A percentile compares a stretch with the other conserved stretches of the same genome.
Conservation (phyloP, 2,797 vertebrate species). For the Hirundo rustica region DNA sequence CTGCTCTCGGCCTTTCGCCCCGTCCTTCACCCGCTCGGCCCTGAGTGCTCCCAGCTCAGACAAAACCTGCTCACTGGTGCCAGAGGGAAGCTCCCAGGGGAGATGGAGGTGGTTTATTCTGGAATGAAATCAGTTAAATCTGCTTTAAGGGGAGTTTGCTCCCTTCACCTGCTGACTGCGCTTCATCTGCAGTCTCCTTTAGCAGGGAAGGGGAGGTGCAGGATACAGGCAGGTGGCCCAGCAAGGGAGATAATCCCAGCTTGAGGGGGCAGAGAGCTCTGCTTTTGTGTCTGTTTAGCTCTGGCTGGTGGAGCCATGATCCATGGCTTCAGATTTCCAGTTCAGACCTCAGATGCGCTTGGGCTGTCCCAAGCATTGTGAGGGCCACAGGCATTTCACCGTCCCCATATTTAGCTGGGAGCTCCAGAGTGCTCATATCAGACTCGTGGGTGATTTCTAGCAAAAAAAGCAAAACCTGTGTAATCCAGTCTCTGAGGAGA, state of each 20-base stretch:
- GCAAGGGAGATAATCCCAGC: background rate
- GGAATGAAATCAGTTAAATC: background rate
- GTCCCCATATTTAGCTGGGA: background rate
- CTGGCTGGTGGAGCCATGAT: background rate
- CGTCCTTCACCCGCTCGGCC: fast-evolving
- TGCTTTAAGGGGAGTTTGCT: background rate
- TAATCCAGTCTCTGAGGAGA: background rate
- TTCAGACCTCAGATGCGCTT: background rate
- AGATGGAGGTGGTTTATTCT: background rate
- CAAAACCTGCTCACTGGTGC: background rate
- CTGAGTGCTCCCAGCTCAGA: background rate
- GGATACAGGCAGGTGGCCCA: background rate
- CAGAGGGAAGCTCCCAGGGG: background rate
- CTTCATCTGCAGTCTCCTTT: background rate
- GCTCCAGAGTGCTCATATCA: background rate
- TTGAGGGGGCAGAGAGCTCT: background rate
- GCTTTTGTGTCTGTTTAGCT: background rate
- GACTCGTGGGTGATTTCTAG: background rate
- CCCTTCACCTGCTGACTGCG: background rate
- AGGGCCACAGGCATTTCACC: background rate
- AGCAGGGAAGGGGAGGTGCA: background rate
- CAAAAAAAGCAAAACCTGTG: background rate
- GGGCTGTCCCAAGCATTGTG: fast-evolving
- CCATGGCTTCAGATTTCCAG: background rate
- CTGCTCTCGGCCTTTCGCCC: fast-evolving